Base-by-base conservation (phyloP, 2,888 invertebrate genomes). In the Hypolimnas misippus region DNA sequence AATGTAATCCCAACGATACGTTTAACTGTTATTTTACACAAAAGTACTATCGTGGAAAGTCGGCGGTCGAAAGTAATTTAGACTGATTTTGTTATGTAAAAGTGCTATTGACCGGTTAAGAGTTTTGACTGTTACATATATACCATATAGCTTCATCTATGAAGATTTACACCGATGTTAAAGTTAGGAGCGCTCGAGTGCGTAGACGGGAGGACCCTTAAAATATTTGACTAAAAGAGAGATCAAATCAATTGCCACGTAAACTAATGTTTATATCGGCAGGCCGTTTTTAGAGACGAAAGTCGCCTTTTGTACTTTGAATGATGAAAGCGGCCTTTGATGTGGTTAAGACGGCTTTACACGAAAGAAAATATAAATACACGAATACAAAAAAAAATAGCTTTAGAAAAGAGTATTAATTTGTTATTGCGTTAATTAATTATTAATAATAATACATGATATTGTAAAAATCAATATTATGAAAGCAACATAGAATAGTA, bases 221-320 rank as follows among this genome's bases (percentile, higher is more conserved):
- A 92, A 89, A 93, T 93, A 93, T 94, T 93, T 94, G 94, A 94
- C 94, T 94, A 94, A 94, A 93, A 94, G 93, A 94, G 94, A 94
- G 94, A 94, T 94, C 94, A 94, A 94, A 94, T 93, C 93, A 94
- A n/a, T 94, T 94, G 94, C 94, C 93, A 93, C 93, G 89, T 92
- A 87, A 82, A 82, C 80, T 83, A 81, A 83, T 85, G 82, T 63
- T 61, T 57, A 69, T 33, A 65, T 58, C 19, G 38, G 25, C 57
- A 58, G 60, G 54, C 57, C 64, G 55, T 61, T 61, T 33, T 38
- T 12, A 29, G 46, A 44, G 51, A 57, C 61, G 44, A 38, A 31
- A 46, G 44, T 49, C 59, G 54, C 52, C 59, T 55, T 70, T 71
- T 71, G 69, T 70, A 71, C 70, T 70, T 70, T 49, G 44, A 56